Base-by-base conservation (phyloP, 2,888 invertebrate species). In the Chymomyza procnemis region DNA sequence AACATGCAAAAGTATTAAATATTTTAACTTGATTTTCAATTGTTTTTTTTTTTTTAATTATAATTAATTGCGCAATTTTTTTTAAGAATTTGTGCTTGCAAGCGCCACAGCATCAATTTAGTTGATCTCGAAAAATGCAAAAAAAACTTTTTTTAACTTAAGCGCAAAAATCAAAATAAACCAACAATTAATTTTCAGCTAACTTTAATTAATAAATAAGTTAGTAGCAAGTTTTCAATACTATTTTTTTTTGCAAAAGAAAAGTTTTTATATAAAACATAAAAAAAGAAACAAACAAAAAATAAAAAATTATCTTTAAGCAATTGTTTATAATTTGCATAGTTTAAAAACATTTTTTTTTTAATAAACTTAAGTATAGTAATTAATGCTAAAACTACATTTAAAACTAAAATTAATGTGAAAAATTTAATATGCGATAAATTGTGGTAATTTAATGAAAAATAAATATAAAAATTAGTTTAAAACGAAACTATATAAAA, bases 391-490 rank as follows among this genome's bases (percentile, higher is more conserved):
- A 54, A 54, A 19, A 18, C 18, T 54, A 54, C 1, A 54, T 21
- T 21, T 54, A 54, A 54, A 54, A 9, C 8, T 19, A 54, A 54
- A 21, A 54, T 54, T 18, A 50, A 21, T 54, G 18, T n/a, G 48
- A 61, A 47, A 21, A 14, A 8, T 61, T n/a, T 26, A 61, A 48
- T 50, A 26, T 16, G 30, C 61, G 50, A 26, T 21, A 61, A 61
- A 58, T 58, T 41, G 19, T 34, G 46, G 41, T 52, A 52, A 52
- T 46, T 18, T n/a, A 59, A 18, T 5, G 34, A 61, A 54, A 8
- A 8, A 50, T 16, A 18, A 50, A 50, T 18, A 18, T n/a, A n/a
- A n/a, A n/a, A 41, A 41, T 41, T 41, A 41, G 34, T 41, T 41
- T 41, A 41, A 41, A 41, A 12, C 34, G 12, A 14, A 41, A 41